Conservation (phyloP, 2,113 vertebrate species). For the Cyprinodon variegatus region DNA sequence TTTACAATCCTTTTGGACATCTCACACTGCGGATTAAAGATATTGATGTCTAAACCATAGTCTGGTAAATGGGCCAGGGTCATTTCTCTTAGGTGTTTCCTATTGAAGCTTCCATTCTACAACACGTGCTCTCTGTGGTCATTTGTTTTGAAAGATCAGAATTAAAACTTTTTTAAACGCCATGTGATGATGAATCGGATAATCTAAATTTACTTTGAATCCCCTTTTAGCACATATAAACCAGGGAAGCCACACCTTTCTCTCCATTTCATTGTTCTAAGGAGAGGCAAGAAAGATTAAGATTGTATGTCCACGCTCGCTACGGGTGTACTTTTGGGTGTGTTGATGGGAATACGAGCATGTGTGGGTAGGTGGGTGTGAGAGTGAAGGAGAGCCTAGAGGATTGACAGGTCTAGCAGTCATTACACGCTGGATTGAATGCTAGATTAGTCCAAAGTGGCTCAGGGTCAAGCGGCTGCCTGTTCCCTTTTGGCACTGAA, state of each 20-base stretch:
- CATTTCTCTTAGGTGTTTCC: conserved; percentile 29
- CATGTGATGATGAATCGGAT: conserved; percentile 5
- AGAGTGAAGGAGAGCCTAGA: conserved; percentile 90
- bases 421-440: conserved; percentile 99
- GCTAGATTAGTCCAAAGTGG: conserved; percentile 99
- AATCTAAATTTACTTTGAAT: conserved; percentile 29
- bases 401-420: conserved; percentile 99
- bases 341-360: conserved; percentile 7
- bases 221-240: conserved; percentile 34
- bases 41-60: conserved; percentile 61
- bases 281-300: conserved; percentile 13
- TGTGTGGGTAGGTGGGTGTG: conserved; percentile 17
- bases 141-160: conserved; percentile 79
- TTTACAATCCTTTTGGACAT: conserved; percentile 35
- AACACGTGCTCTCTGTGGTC: conserved; percentile 23
- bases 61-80: conserved; percentile 49
- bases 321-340: conserved; percentile 18
- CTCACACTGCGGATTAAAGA: conserved; percentile 53
- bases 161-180: neutral
- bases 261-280: conserved; percentile 62
- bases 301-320: conserved; percentile 36
- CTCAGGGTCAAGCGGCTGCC: conserved; percentile 98
- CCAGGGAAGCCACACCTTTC: conserved; percentile 11
- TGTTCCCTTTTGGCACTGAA: conserved; percentile 99
- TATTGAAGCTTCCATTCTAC: conserved; percentile 25